Percentiles rank a stretch among this genome's conserved stretches.
Evolutionary conservation across 2,888 invertebrate species (phyloP).

Genomic region (Hypena proboscidalis): DNA sequence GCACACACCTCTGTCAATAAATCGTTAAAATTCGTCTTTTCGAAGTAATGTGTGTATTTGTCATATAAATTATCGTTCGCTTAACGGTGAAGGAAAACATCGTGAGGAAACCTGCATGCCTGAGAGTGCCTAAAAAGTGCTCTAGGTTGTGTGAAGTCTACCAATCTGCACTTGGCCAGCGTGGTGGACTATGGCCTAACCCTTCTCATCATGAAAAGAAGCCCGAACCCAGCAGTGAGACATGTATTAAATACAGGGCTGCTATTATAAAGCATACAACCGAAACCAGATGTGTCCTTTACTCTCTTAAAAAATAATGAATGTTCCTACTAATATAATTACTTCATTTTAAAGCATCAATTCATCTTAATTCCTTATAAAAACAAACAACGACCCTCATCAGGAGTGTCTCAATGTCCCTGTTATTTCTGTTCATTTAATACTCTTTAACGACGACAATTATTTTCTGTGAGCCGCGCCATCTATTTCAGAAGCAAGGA

Average conservation of each 20-base stretch:
- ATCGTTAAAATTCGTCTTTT: too few relatives aligned
- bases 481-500: slow-evolving; percentile 33
- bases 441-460: slow-evolving; percentile 54
- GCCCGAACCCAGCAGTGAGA: too few relatives aligned
- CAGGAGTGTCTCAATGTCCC: slow-evolving; percentile 33
- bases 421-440: slow-evolving; percentile 41
- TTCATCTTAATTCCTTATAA: slow-evolving; percentile 3
- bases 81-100: too few relatives aligned
- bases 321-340: not conserved
- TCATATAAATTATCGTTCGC: too few relatives aligned
- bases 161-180: too few relatives aligned
- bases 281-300: not conserved
- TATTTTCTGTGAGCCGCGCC: slow-evolving; percentile 47
- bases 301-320: not conserved
- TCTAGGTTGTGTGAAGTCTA: too few relatives aligned
- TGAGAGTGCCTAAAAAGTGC: too few relatives aligned
- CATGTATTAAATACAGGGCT: not conserved
- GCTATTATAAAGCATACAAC: not conserved
- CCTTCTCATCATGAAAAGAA: too few relatives aligned
- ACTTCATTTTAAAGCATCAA: slow-evolving; percentile 6
- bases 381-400: slow-evolving; percentile 18
- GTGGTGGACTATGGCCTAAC: too few relatives aligned
- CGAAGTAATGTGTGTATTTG: too few relatives aligned
- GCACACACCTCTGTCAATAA: too few relatives aligned
- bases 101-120: too few relatives aligned